Conservation (phyloP, 2,888 invertebrate genomes). For the Pterostichus madidus region DNA sequence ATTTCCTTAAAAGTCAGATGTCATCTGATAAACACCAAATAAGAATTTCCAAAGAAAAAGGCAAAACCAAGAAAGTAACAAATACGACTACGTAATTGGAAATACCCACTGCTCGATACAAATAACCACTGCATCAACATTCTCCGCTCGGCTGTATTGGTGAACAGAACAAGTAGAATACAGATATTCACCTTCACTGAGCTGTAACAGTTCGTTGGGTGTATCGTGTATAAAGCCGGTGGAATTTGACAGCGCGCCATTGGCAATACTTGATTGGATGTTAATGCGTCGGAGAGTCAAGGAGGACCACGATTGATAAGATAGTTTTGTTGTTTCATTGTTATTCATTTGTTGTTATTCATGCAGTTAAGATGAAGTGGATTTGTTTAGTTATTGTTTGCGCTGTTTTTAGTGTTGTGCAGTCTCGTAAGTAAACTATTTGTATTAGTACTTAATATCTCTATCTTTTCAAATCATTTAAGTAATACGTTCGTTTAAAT, state of each 20-base stretch:
- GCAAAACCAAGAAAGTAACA: background rate
- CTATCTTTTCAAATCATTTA: background rate
- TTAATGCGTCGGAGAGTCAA: constrained; percentile 1
- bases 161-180: background rate
- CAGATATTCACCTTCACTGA: constrained; percentile 1
- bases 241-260: background rate
- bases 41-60: background rate
- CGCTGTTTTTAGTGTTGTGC: background rate
- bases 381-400: constrained; percentile 5
- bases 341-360: constrained; percentile 5
- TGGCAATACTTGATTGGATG: constrained; percentile 13
- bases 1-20: background rate
- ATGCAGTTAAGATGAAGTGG: constrained; percentile 7
- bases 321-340: background rate
- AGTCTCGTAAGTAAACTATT: constrained; percentile 25
- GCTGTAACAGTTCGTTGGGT: no score
- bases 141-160: no score
- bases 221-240: background rate
- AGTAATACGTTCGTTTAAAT: background rate
- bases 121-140: background rate
- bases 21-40: background rate
- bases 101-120: background rate
- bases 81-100: constrained; percentile 5
- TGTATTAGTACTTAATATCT: background rate
- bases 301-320: background rate